Evolutionary conservation across 2,888 invertebrate genomes (phyloP).

Genomic region (Agonum fuliginosum): DNA sequence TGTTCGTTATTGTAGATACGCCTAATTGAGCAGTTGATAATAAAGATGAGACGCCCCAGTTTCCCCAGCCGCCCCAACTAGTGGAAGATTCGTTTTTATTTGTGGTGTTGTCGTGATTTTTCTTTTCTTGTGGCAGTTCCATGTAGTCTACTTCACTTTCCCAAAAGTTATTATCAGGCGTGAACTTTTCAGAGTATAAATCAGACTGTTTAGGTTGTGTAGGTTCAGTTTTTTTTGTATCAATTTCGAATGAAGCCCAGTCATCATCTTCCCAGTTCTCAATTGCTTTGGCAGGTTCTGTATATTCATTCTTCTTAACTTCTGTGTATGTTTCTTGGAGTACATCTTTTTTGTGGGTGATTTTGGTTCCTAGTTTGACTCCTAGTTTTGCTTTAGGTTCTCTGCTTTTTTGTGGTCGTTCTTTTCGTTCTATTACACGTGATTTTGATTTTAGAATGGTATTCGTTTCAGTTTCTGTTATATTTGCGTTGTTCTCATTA

Average conservation of each 20-base stretch:
- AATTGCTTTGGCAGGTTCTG: constrained; percentile 59
- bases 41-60: constrained; percentile 85
- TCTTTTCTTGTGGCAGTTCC: constrained; percentile 69
- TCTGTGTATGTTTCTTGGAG: constrained; percentile 47
- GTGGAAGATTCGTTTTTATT: constrained; percentile 60
- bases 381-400: constrained; percentile 59
- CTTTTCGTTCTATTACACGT: constrained; percentile 55
- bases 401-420: constrained; percentile 58
- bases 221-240: constrained; percentile 42
- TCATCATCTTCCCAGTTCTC: constrained; percentile 61
- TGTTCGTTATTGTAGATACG: constrained; percentile 84
- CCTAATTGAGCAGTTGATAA: constrained; percentile 82
- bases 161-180: constrained; percentile 71
- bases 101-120: constrained; percentile 54
- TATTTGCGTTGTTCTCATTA: constrained; percentile 52
- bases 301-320: constrained; percentile 58
- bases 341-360: constrained; percentile 36
- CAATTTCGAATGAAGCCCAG: neutral
- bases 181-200: constrained; percentile 51
- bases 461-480: constrained; percentile 40
- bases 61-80: constrained; percentile 79
- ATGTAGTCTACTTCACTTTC: constrained; percentile 68
- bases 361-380: constrained; percentile 57
- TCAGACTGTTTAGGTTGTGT: neutral
- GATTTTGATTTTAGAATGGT: constrained; percentile 53